Evolutionary conservation across 2,888 invertebrate species (phyloP).

Genomic region (Nomada ruficornis): DNA sequence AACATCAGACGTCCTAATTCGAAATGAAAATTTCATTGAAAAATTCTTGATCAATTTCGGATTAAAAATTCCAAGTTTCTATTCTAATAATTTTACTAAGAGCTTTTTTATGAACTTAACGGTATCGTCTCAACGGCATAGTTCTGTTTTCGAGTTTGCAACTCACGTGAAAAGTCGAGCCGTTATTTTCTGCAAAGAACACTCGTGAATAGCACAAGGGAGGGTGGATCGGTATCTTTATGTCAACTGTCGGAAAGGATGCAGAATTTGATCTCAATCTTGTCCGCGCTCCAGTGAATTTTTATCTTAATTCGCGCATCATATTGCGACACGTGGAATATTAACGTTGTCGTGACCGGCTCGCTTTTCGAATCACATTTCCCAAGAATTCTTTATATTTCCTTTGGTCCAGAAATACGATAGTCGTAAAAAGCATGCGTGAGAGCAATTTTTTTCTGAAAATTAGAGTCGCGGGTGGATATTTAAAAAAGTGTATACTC

Average conservation of each 20-base stretch:
- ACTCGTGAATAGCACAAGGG: background rate
- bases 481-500: no score
- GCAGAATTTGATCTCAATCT: constrained; percentile 34
- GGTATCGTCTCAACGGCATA: background rate
- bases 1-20: no score
- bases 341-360: background rate
- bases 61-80: no score
- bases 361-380: background rate
- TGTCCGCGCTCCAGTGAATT: constrained; percentile 9
- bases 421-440: no score
- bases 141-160: background rate
- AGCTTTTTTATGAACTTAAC: background rate
- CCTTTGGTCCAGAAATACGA: no score
- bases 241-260: constrained; percentile 8
- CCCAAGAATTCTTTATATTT: no score
- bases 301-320: constrained; percentile 29
- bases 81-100: no score
- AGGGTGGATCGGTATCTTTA: constrained; percentile 27
- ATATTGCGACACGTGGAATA: background rate
- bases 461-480: no score
- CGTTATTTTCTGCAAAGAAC: constrained; percentile 4
- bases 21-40: no score
- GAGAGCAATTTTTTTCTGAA: no score
- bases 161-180: background rate
- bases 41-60: no score